phyloP scores from a whole-genome alignment of 2,888 invertebrate genomes.

The Mythimna ferrago region DNA sequence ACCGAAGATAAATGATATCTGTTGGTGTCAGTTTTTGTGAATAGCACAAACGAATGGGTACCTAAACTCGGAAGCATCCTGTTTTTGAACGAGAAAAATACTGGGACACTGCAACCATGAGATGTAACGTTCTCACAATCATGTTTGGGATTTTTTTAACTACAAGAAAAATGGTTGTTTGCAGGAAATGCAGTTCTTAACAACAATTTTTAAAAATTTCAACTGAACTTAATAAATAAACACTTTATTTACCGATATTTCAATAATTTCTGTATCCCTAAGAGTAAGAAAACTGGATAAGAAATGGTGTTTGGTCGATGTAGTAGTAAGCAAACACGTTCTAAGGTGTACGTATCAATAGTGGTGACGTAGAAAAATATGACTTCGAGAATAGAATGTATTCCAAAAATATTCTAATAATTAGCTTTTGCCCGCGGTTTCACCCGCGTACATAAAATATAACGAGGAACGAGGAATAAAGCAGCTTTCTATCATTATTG shows the following conservation, averaged over 20 bases:
- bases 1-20: constrained; percentile 68
- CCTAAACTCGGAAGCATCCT: constrained; percentile 11
- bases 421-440: too few relatives aligned
- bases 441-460: too few relatives aligned
- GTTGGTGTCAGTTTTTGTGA: constrained; percentile 65
- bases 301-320: neutral
- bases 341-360: neutral
- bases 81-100: constrained; percentile 40
- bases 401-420: neutral
- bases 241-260: neutral
- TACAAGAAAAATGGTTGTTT: neutral
- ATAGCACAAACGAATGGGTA: constrained; percentile 41
- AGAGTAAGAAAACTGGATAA: constrained; percentile 5
- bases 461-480: too few relatives aligned
- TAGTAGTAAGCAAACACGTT: constrained; percentile 3
- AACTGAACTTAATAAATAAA: constrained; percentile 1
- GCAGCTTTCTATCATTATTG: too few relatives aligned
- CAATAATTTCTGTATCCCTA: neutral
- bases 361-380: neutral
- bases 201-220: constrained; percentile 1
- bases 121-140: neutral
- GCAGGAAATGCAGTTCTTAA: neutral
- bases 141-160: neutral
- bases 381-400: neutral
- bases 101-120: neutral